Percentiles rank a stretch among this genome's conserved stretches.
Conservation (phyloP, 1,140 invertebrate genomes). For the Tetramorium parvispinum region DNA sequence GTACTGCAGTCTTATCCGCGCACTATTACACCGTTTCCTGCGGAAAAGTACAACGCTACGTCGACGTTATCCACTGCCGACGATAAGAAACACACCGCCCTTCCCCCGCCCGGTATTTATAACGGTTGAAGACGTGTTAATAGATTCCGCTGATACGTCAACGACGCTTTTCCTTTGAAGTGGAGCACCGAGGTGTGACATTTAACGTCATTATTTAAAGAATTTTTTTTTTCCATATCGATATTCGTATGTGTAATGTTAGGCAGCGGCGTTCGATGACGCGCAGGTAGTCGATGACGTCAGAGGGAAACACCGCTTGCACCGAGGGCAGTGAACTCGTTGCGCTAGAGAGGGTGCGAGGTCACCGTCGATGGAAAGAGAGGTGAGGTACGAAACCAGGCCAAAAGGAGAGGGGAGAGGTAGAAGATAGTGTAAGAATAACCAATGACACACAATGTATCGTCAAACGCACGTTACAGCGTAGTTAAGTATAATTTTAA, state of each 20-base stretch:
- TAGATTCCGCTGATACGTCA: neutral
- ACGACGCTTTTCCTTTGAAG: slow-evolving; percentile 22
- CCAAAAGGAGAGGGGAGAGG: neutral
- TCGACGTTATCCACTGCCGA: neutral
- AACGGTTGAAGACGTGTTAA: slow-evolving; percentile 6
- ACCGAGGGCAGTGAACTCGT: slow-evolving; percentile 77
- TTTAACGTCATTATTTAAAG: slow-evolving; percentile 40
- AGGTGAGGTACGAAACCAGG: slow-evolving; percentile 42
- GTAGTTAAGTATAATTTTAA: slow-evolving; percentile 44
- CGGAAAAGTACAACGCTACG: neutral
- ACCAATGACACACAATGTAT: neutral
- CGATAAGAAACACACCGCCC: slow-evolving; percentile 2
- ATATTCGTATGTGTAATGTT: slow-evolving; percentile 33
- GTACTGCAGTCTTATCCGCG: slow-evolving; percentile 70
- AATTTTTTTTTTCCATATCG: slow-evolving; percentile 36
- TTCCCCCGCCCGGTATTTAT: slow-evolving; percentile 11
- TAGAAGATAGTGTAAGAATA: slow-evolving; percentile 35
- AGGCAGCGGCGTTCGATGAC: slow-evolving; percentile 73
- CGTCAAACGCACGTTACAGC: neutral
- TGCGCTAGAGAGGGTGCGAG: slow-evolving; percentile 37
- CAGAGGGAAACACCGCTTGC: slow-evolving; percentile 75
- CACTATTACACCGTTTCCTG: neutral
- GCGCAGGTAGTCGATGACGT: slow-evolving; percentile 75
- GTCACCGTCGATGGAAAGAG: slow-evolving; percentile 21
- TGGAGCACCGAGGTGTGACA: neutral